Conservation (phyloP, 1,140 invertebrate species). For the Drosophila bifasciata region DNA sequence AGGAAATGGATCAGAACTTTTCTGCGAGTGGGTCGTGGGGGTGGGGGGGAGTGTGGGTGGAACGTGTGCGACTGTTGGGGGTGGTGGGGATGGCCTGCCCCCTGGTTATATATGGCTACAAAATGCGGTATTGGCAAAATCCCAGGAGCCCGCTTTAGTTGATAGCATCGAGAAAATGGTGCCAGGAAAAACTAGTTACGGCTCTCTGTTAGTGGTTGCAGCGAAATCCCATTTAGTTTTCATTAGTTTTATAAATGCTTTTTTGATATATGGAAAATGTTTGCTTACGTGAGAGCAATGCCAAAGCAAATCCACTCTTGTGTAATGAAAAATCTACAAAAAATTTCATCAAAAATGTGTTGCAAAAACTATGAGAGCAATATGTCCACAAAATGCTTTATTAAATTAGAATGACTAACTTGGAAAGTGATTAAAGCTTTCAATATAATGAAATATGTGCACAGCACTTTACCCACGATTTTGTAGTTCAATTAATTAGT, state of each 20-base stretch:
- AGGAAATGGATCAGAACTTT: conserved; percentile 35
- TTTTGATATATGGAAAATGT: conserved; percentile 43
- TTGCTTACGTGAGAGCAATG: too few relatives aligned
- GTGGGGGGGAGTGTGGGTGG: not conserved
- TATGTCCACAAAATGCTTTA: too few relatives aligned
- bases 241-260: conserved; percentile 35
- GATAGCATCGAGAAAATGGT: conserved; percentile 62
- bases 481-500: too few relatives aligned
- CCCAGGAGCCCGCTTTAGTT: conserved; percentile 76
- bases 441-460: too few relatives aligned
- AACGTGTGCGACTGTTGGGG: not conserved
- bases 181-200: conserved; percentile 53
- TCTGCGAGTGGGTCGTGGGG: conserved; percentile 2
- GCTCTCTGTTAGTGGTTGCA: conserved; percentile 37
- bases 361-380: not conserved
- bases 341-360: conserved; percentile 1
- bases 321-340: not conserved
- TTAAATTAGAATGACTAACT: too few relatives aligned
- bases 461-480: too few relatives aligned
- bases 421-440: too few relatives aligned
- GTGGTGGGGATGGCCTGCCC: conserved; percentile 1
- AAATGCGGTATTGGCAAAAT: conserved; percentile 81
- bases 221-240: conserved; percentile 28
- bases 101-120: conserved; percentile 72
- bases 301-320: conserved; percentile 3